Evolutionary conservation across 2,797 vertebrate genomes (phyloP), one percentile per base, ranked within the genome.

Genomic region (Urocyon cinereoargenteus): DNA sequence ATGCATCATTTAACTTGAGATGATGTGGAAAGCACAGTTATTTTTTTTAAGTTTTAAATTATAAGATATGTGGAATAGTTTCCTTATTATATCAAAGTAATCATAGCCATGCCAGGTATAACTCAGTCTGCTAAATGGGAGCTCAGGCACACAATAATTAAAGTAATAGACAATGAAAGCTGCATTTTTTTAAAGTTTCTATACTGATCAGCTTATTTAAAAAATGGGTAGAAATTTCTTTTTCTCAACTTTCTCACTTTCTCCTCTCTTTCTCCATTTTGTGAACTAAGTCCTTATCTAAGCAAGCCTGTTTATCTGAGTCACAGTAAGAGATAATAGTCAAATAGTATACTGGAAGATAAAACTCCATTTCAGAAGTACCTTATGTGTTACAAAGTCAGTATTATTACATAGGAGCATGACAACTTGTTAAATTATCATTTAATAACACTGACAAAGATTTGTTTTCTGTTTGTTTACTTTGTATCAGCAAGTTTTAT

Each of bases 1-100:
- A 96, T 86, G 2, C 14, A 85, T 94, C 91, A 93, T 40, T 95
- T 94, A 96, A 15, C 0, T 86, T 87, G 22, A 96, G n/a, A 83
- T 94, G 95, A 14, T 88, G 75, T 26, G 82, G 28, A 22, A 7
- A 79, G 0, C 1, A 94, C 0, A 75, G n/a, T 9, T 90, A 62
- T 31, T 89, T 40, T 83, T 40, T 72, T 81, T 53, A 16, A 53
- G 49, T 53, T 18, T 78, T 96, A 78, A 73, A 55, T 85, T 97
- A 59, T 88, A 64, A 81, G 15, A 59, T 94, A 73, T 19, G 1
- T 90, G 40, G 13, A 72, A 57, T 15, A 55, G 5, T 45, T 73
- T 84, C 9, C 7, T 91, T 53, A 90, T 26, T 36, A 5, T 8
- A 91, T 5, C 18, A 84, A 95, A 84, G 0, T 92, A 90, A 31